These are phyloP conservation scores for Strix aluco DNA, from an alignment of 2,113 vertebrate genomes.

Conservation along the genomic window DNA sequence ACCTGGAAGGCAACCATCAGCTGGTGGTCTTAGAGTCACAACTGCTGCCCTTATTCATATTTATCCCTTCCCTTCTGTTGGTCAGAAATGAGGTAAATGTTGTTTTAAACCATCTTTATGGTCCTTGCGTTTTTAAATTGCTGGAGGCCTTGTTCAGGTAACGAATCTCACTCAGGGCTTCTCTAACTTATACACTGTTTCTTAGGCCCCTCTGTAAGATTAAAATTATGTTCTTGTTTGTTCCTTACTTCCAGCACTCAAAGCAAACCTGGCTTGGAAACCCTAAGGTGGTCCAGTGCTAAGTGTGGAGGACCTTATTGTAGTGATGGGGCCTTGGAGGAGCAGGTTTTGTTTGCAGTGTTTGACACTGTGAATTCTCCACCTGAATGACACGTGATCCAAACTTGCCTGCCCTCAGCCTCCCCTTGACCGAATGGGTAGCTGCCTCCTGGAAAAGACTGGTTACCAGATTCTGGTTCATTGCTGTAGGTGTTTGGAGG, in stretches of 20 bases:
- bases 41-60: not conserved
- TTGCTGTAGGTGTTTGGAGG: accelerated
- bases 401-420: not conserved
- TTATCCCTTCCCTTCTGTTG: not conserved
- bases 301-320: not conserved
- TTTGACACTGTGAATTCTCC: not conserved
- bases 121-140: not conserved
- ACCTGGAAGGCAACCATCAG: not conserved
- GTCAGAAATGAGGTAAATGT: not conserved
- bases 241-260: not conserved
- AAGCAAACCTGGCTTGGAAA: not conserved
- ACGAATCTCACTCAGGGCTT: not conserved
- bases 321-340: not conserved
- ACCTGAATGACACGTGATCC: accelerated
- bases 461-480: not conserved
- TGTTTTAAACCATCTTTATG: not conserved
- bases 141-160: not conserved
- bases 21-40: not conserved
- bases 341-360: not conserved
- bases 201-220: not conserved
- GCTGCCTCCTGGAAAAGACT: not conserved
- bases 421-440: not conserved
- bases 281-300: not conserved
- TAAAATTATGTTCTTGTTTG: not conserved
- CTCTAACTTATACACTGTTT: not conserved